phyloP scores from a whole-genome alignment of 2,113 vertebrate species.

The Peromyscus californicus region DNA sequence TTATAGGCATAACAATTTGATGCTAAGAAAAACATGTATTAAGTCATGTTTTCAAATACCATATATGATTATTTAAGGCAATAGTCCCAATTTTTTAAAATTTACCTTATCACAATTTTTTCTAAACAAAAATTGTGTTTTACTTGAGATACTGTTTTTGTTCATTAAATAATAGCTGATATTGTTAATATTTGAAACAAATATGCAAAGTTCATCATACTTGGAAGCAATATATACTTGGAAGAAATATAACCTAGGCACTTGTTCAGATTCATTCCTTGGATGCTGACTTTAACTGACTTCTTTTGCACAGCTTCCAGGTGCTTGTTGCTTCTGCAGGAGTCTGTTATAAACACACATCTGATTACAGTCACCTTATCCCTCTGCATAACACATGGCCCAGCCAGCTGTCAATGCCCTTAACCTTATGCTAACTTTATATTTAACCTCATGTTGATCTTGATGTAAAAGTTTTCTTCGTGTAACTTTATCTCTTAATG shows the following conservation, averaged over 20 bases:
- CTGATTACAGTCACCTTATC: background rate
- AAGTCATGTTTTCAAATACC: background rate
- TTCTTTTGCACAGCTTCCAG: background rate
- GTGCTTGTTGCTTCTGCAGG: background rate
- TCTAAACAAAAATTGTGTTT: background rate
- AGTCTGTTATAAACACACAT: background rate
- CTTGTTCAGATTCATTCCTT: background rate
- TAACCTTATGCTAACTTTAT: too few relatives aligned
- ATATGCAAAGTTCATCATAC: background rate
- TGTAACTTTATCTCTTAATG: background rate
- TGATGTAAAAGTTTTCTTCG: background rate
- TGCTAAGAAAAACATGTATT: background rate
- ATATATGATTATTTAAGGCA: background rate
- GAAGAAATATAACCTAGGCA: background rate
- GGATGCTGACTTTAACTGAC: background rate
- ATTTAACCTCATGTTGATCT: too few relatives aligned
- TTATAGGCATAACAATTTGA: background rate
- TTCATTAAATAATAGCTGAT: background rate
- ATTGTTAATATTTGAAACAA: background rate
- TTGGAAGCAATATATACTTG: too few relatives aligned
- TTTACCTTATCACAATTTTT: background rate
- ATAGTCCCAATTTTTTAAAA: background rate
- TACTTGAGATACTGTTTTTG: background rate
- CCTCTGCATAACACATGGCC: too few relatives aligned
- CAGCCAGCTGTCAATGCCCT: background rate